Percentiles rank a stretch among this genome's conserved stretches.
phyloP scores from a whole-genome alignment of 2,797 vertebrate species.

The Tympanoctomys barrerae region DNA sequence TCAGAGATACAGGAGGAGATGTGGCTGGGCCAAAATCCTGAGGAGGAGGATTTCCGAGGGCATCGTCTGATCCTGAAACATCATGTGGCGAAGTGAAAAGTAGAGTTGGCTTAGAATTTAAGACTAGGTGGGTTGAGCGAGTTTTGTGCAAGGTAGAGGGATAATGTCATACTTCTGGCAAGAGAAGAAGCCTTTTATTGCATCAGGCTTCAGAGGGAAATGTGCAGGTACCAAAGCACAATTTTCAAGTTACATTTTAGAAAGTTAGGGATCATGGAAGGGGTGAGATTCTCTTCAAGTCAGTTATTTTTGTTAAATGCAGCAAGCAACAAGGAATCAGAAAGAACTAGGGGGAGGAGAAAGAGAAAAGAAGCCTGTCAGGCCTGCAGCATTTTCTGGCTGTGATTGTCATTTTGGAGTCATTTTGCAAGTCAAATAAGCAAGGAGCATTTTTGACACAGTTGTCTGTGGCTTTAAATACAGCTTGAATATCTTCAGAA shows the following conservation, averaged over 20 bases:
- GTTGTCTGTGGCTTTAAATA: constrained; percentile 48
- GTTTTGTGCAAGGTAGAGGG: not conserved
- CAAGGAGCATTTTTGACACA: constrained; percentile 60
- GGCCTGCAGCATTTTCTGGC: constrained; percentile 5
- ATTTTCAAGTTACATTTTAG: not conserved
- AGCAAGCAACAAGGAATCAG: not conserved
- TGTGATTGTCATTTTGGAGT: constrained; percentile 27
- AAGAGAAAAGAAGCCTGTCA: constrained; percentile 5
- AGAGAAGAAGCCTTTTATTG: not conserved
- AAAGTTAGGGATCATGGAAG: constrained; percentile 34
- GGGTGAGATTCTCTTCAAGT: not conserved
- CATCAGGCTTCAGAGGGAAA: not conserved
- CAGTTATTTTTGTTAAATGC: constrained; percentile 47
- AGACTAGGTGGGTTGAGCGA: not conserved
- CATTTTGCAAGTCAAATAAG: constrained; percentile 54
- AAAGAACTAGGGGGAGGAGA: not conserved
- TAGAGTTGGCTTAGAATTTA: not conserved
- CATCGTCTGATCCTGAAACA: too few relatives aligned
- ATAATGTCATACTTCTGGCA: not conserved
- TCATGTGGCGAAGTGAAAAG: not conserved
- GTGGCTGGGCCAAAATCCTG: not conserved
- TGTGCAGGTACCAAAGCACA: not conserved
- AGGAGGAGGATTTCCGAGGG: not conserved
- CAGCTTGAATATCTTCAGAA: constrained; percentile 5
- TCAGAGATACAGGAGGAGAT: not conserved